These are phyloP conservation scores for Hyles euphorbiae DNA, from an alignment of 1,140 invertebrate species.

Conservation along the genomic window DNA sequence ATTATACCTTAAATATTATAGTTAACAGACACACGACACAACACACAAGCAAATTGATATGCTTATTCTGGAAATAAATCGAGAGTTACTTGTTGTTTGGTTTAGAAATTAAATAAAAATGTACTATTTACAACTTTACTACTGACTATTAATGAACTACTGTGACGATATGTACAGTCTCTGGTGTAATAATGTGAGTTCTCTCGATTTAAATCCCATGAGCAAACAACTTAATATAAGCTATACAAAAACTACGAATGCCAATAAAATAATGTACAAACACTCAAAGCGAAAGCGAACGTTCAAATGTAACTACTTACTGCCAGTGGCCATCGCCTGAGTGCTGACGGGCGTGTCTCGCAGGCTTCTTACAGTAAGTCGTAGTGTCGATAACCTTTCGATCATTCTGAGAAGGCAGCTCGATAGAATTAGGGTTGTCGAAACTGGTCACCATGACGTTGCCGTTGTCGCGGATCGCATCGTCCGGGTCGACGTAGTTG, in stretches of 20 bases:
- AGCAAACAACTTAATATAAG: too few species aligned
- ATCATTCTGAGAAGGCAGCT: slow-evolving; percentile 76
- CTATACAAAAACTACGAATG: too few species aligned
- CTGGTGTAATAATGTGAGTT: too few species aligned
- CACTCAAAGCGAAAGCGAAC: too few species aligned
- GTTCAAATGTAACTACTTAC: slow-evolving; percentile 56
- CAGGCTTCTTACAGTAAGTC: slow-evolving; percentile 82
- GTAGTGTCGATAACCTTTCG: slow-evolving; percentile 79
- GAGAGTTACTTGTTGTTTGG: too few species aligned
- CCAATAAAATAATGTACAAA: too few species aligned
- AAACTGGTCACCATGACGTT: slow-evolving; percentile 79
- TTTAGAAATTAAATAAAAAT: too few species aligned
- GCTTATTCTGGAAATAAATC: too few species aligned
- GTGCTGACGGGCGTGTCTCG: slow-evolving; percentile 57
- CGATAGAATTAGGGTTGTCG: slow-evolving; percentile 85
- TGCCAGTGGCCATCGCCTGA: slow-evolving; percentile 72
- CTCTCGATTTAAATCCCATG: too few species aligned
- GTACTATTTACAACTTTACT: too few species aligned
- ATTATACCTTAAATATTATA: slow-evolving; percentile 46
- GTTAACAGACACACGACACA: not conserved
- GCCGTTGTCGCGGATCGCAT: slow-evolving; percentile 75
- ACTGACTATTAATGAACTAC: too few species aligned
- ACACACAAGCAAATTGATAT: not conserved
- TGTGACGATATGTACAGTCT: too few species aligned
- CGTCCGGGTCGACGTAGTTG: slow-evolving; percentile 80